phyloP scores from a whole-genome alignment of 2,888 invertebrate genomes.

The Alviniconcha strummeri region DNA sequence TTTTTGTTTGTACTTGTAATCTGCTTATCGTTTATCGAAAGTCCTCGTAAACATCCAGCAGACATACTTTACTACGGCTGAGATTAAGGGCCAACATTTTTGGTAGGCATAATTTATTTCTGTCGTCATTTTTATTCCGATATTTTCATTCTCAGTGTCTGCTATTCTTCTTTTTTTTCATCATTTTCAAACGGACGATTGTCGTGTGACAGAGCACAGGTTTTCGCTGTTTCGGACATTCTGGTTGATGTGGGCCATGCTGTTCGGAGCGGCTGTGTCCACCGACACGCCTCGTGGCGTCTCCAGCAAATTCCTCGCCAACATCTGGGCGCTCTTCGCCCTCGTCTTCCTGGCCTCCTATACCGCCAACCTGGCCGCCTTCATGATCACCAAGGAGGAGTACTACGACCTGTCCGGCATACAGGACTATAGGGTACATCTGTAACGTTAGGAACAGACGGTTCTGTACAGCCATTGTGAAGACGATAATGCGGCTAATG shows the following conservation, averaged over 20 bases:
- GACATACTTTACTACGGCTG: too few species aligned
- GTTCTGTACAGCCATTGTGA: too few species aligned
- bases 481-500: too few species aligned
- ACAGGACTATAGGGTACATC: slow-evolving; percentile 81
- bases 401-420: slow-evolving; percentile 93
- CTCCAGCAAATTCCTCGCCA: slow-evolving; percentile 82
- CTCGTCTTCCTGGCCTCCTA: slow-evolving; percentile 99
- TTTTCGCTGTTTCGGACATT: slow-evolving; percentile 90
- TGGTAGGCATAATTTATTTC: too few species aligned
- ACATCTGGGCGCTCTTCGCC: slow-evolving; percentile 82
- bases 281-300: slow-evolving; percentile 97
- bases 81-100: too few species aligned
- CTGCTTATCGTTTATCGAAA: too few species aligned
- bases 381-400: slow-evolving; percentile 99
- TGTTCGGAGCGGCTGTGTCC: slow-evolving; percentile 97
- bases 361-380: slow-evolving; percentile 99
- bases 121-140: too few species aligned
- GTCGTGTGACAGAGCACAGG: slow-evolving; percentile 62
- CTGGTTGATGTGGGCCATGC: slow-evolving; percentile 99
- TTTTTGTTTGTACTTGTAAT: not conserved
- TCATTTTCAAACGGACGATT: too few species aligned
- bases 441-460: too few species aligned
- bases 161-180: too few species aligned
- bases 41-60: too few species aligned
- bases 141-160: too few species aligned